Evolutionary conservation across 2,888 invertebrate species (phyloP).

Genomic region (Theodoxus fluviatilis): DNA sequence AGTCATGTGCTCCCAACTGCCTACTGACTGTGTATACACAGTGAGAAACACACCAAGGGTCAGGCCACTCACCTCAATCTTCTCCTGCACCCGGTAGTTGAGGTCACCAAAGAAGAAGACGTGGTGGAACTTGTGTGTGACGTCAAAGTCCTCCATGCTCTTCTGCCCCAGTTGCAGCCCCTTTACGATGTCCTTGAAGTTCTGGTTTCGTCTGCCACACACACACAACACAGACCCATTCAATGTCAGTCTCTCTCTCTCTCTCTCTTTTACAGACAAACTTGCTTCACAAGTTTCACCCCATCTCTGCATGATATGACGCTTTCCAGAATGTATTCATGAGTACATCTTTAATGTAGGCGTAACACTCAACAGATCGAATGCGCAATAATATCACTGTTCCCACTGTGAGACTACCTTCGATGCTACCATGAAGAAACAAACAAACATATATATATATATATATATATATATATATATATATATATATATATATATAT

Average conservation of each 20-base stretch:
- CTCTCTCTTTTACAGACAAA: no score
- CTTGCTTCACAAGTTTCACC: no score
- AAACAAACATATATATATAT: background rate
- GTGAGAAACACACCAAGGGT: no score
- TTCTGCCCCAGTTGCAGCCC: slow-evolving; percentile 58
- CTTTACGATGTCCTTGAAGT: slow-evolving; percentile 62
- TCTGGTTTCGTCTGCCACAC: slow-evolving; percentile 63
- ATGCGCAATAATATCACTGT: no score
- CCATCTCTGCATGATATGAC: no score
- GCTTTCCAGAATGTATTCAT: no score
- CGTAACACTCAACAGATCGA: no score
- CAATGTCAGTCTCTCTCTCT: no score
- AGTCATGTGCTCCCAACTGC: no score
- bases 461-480: background rate
- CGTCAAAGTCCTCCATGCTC: slow-evolving; percentile 55
- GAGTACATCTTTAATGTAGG: no score
- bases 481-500: background rate
- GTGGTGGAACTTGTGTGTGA: slow-evolving; percentile 63
- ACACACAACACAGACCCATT: no score
- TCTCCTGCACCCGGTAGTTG: slow-evolving; percentile 61
- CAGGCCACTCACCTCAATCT: slow-evolving; percentile 47
- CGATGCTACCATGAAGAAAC: background rate
- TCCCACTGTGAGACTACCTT: background rate
- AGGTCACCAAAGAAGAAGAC: slow-evolving; percentile 65
- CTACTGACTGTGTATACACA: no score